phyloP scores from a whole-genome alignment of 2,888 invertebrate species.

The Meghimatium bilineatum region DNA sequence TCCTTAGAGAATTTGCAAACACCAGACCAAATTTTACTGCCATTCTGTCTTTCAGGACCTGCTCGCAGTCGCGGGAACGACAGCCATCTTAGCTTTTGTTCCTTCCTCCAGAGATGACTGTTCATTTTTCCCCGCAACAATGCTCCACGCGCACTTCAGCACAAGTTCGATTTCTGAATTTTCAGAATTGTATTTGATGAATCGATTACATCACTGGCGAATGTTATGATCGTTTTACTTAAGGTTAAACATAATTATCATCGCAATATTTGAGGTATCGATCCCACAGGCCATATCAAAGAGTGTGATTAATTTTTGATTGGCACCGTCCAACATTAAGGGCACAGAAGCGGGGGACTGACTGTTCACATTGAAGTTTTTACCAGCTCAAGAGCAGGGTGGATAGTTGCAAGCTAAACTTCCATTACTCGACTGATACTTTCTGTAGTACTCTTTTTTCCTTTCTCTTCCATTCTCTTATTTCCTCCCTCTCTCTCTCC shows the following conservation, averaged over 20 bases:
- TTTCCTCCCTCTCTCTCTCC: too few species aligned
- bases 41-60: neutral
- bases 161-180: neutral
- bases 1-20: neutral
- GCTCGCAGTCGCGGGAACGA: neutral
- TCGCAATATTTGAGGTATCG: slow-evolving; percentile 38
- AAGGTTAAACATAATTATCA: slow-evolving; percentile 39
- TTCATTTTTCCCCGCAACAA: slow-evolving; percentile 8
- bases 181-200: slow-evolving; percentile 1
- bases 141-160: neutral
- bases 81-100: slow-evolving; percentile 15
- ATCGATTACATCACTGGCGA: slow-evolving; percentile 23
- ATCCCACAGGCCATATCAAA: neutral
- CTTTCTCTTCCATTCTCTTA: too few species aligned
- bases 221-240: slow-evolving; percentile 34
- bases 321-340: neutral
- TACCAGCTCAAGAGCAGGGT: neutral
- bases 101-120: neutral
- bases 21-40: neutral
- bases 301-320: slow-evolving; percentile 32
- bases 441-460: neutral
- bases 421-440: too few species aligned
- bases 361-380: neutral
- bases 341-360: neutral
- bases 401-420: neutral